Base-by-base conservation (phyloP, 2,888 invertebrate genomes). In the Mythimna impura region DNA sequence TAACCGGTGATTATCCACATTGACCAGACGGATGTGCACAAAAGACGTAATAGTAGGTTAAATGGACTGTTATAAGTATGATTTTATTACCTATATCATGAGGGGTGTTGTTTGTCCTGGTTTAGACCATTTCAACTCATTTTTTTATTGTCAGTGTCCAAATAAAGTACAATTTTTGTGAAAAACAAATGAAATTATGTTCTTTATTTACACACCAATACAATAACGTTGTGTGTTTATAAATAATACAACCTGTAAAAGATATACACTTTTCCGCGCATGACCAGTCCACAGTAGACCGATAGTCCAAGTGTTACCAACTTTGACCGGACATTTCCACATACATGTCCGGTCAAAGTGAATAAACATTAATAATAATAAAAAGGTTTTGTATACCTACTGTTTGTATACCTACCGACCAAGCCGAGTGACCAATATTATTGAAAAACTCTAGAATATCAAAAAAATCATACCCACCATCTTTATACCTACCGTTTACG, bases 401-500 rank as follows among this genome's bases (percentile, higher is more conserved):
- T 80, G 70, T 83, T 60, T 58, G 78, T 78, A 87, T 87, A 87
- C 87, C 88, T 82, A 88, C 87, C 87, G 81, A 85, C 81, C 88
- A 77, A 81, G 81, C 84, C 81, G 84, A 79, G 80, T 73, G 83
- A 81, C 84, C 84, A 85, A 63, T 65, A 80, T 80, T 78, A 76
- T 76, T 78, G 63, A 71, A 81, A 80, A 76, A 67, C 66, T 77
- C 61, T 78, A 78, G 22, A 73, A 76, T 74, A 86, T 77, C 66
- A 84, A 80, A 78, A n/a, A 77, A 72, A 43, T 70, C 40, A 91
- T 91, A 92, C 92, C 92, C 89, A 92, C 92, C 92, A 88, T 89
- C 60, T 69, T 67, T 69, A 88, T 92, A 94, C 94, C 94, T 91
- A 94, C 94, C 93, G 90, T 89, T 69, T 47, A 54, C 57, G 22